phyloP scores from a whole-genome alignment of 92 coral and sea anemone species.

The Porites evermanni region DNA sequence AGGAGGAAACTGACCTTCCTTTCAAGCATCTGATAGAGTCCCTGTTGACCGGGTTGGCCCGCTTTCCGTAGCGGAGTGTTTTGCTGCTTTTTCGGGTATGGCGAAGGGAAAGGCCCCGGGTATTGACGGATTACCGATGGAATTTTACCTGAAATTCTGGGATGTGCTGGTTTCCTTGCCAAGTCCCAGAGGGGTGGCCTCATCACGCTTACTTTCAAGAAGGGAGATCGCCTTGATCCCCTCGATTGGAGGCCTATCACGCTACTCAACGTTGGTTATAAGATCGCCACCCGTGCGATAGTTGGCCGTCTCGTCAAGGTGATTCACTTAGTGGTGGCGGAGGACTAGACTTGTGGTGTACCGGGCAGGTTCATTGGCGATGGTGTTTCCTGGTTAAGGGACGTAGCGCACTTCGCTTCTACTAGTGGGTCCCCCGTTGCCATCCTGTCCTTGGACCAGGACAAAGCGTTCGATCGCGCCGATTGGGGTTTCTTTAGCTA shows the following conservation, averaged over 20 bases:
- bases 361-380: conserved; percentile 14
- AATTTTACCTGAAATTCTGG: conserved; percentile 53
- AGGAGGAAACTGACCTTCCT: background rate
- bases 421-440: background rate
- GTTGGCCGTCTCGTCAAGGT: conserved; percentile 4
- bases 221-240: background rate
- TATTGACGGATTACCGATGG: conserved; percentile 50
- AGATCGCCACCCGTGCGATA: background rate
- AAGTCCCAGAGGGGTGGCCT: background rate
- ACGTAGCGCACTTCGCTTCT: background rate
- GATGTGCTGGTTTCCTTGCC: background rate
- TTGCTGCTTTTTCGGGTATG: conserved; percentile 34
- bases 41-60: background rate
- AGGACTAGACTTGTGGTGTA: conserved; percentile 32
- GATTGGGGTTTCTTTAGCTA: conserved; percentile 24
- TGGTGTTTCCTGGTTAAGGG: conserved; percentile 7
- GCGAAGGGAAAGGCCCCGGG: conserved; percentile 31
- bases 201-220: background rate
- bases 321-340: background rate
- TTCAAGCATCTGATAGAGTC: background rate
- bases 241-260: background rate
- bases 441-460: conserved; percentile 26
- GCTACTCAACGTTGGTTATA: background rate
- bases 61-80: conserved; percentile 28
- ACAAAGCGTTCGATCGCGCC: conserved; percentile 43